Evolutionary conservation across 2,888 invertebrate genomes (phyloP), one percentile per base, ranked within the genome.

Genomic region (Eupeodes luniger): DNA sequence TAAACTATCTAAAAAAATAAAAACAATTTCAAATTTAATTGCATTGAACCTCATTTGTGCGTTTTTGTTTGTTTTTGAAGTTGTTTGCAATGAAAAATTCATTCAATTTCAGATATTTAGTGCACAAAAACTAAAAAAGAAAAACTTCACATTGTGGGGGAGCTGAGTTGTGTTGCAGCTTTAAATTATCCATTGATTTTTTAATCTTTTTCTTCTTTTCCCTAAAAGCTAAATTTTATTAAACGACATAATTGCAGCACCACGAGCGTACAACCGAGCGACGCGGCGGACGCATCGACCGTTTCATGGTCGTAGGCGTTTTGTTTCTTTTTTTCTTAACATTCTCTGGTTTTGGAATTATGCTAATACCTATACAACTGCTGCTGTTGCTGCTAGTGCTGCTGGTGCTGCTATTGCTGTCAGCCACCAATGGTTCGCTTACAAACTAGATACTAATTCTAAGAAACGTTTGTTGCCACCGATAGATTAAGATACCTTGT

Each of bases 371-470:
- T 27, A 27, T 27, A 27, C 27, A 27, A 27, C 27, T 27, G 4
- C 7, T 10, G 19, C 55, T 49, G 19, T 27, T 49, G 66, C 51
- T 27, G 40, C 27, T 57, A 62, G 62, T 78, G 11, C 34, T 27
- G 14, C 67, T 78, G 11, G 14, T 27, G 14, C 57, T 59, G 59
- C 51, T 11, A 44, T 27, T 66, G 75, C 79, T 87, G 86, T 87
- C 83, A 79, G 79, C 59, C 75, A 55, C 53, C 85, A 85, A 81
- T 85, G 74, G 81, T 81, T 69, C 5, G 79, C 40, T 87, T 69
- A 83, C 80, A 83, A 83, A 83, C 83, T 80, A 84, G 72, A 67
- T 61, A 84, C 87, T 84, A 84, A 87, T 87, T 87, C 77, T 70
- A 44, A 70, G 75, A 76, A 86, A 83, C 69, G 61, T 74, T 78